Percentiles rank a stretch among this genome's conserved stretches.
Conservation (phyloP, 2,888 invertebrate genomes). For the Pachydiplax longipennis region DNA sequence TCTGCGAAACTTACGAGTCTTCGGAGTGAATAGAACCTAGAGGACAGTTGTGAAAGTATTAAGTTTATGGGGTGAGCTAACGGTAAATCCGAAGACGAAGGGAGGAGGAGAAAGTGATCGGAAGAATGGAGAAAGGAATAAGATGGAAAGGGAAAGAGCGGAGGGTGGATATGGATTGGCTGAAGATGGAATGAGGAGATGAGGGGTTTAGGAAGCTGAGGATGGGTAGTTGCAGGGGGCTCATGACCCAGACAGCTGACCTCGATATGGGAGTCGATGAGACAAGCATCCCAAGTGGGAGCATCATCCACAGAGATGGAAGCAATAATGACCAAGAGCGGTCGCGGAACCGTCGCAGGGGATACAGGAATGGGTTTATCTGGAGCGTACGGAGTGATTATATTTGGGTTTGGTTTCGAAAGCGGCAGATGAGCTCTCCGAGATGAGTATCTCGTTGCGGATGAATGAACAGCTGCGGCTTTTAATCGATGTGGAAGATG, state of each 20-base stretch:
- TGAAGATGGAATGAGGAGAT: conserved; percentile 1
- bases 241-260: conserved; percentile 22
- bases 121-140: conserved; percentile 3
- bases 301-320: not conserved
- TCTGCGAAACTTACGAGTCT: not conserved
- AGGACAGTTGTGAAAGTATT: not conserved
- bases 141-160: not conserved
- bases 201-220: not conserved
- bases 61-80: not conserved
- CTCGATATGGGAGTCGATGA: not conserved
- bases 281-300: not conserved
- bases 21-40: not conserved
- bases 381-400: not conserved
- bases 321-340: not conserved
- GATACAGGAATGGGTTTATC: not conserved
- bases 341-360: not conserved
- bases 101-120: not conserved
- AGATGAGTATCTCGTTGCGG: not conserved
- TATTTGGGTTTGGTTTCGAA: not conserved
- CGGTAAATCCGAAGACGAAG: not conserved
- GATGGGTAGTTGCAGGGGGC: not conserved
- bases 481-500: not conserved
- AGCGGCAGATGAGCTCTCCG: not conserved
- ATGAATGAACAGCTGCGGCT: not conserved
- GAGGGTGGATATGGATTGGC: not conserved